Percentiles rank a stretch among this genome's conserved stretches.
These are phyloP conservation scores for Epistrophe eligans DNA, from an alignment of 2,888 invertebrate genomes.

Conservation along the genomic window DNA sequence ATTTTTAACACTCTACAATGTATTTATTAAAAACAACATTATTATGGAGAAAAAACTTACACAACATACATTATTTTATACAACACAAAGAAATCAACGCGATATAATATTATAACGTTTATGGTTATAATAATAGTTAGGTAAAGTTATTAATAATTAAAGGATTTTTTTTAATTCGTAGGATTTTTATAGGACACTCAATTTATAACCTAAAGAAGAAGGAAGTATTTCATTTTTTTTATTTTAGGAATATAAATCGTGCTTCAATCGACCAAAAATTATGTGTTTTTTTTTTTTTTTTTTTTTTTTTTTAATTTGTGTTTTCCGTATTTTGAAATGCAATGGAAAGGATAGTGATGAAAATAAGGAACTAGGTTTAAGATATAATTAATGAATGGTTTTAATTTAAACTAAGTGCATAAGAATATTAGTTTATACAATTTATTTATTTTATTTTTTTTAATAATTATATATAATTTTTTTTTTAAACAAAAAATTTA, in stretches of 20 bases:
- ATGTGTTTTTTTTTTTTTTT: slow-evolving; percentile 59
- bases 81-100: slow-evolving; percentile 69
- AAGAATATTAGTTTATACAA: slow-evolving; percentile 40
- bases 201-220: slow-evolving; percentile 65
- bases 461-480: background rate
- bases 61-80: slow-evolving; percentile 61
- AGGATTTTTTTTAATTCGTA: slow-evolving; percentile 23
- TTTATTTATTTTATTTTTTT: slow-evolving; percentile 23
- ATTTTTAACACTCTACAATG: slow-evolving; percentile 30
- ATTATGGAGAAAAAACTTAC: slow-evolving; percentile 38
- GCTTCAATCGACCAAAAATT: slow-evolving; percentile 69
- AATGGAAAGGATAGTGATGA: slow-evolving; percentile 25
- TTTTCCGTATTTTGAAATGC: slow-evolving; percentile 18
- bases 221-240: slow-evolving; percentile 37
- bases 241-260: slow-evolving; percentile 74
- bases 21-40: slow-evolving; percentile 12
- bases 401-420: slow-evolving; percentile 25
- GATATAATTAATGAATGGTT: background rate
- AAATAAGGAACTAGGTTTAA: slow-evolving; percentile 24
- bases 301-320: background rate
- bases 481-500: slow-evolving; percentile 21
- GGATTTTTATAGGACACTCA: slow-evolving; percentile 66
- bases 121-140: slow-evolving; percentile 19
- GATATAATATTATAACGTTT: slow-evolving; percentile 35
- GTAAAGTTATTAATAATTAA: background rate